These are phyloP conservation scores for Thamnophis sirtalis DNA, from an alignment of 2,113 vertebrate species.

Conservation along the genomic window DNA sequence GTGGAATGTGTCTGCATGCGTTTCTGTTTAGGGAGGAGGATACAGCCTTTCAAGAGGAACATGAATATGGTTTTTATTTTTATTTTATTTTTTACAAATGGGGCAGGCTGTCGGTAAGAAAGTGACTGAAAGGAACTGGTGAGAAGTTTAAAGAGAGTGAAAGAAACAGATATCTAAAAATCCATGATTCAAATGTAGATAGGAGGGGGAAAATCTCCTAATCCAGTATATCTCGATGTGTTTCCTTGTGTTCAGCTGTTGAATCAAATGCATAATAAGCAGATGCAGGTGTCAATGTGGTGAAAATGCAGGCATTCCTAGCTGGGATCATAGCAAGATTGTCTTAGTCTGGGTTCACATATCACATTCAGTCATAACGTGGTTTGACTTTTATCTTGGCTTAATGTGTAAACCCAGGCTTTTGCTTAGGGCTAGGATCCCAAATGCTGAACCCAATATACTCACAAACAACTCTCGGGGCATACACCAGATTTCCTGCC, in stretches of 20 bases:
- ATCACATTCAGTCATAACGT: background rate
- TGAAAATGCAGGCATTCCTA: background rate
- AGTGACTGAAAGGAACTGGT: slow-evolving; percentile 51
- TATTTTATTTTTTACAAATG: slow-evolving; percentile 3
- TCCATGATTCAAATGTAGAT: background rate
- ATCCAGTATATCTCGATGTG: background rate
- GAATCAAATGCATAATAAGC: background rate
- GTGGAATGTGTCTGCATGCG: background rate
- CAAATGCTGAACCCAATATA: background rate
- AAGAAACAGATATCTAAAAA: slow-evolving; percentile 10
- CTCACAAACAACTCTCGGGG: background rate
- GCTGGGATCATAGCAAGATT: background rate
- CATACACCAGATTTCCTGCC: background rate
- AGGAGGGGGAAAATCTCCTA: background rate
- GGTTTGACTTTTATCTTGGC: background rate
- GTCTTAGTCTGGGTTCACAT: background rate
- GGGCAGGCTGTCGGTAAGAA: slow-evolving; percentile 42
- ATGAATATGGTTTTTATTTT: slow-evolving; percentile 47
- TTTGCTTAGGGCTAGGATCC: background rate
- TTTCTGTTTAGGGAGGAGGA: slow-evolving; percentile 24
- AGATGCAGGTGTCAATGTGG: background rate
- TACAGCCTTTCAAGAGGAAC: slow-evolving; percentile 71
- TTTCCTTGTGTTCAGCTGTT: background rate
- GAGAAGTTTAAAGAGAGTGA: slow-evolving; percentile 53
- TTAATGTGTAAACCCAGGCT: background rate